These are phyloP conservation scores for Helobdella robusta DNA, from an alignment of 2,888 invertebrate genomes.

Conservation along the genomic window DNA sequence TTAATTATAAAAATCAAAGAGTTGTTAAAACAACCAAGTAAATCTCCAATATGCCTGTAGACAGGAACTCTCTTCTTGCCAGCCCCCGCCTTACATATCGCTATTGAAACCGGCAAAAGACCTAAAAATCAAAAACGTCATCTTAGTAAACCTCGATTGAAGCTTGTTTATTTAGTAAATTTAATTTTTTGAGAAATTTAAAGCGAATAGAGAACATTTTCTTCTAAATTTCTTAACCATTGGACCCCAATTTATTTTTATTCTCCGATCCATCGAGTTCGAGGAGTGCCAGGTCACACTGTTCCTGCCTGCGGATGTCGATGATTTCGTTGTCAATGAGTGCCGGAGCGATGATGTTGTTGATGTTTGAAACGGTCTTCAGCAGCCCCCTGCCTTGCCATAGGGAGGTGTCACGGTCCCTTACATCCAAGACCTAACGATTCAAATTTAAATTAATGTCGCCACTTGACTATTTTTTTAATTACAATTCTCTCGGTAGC, in stretches of 20 bases:
- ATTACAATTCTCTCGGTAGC: no score
- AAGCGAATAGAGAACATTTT: no score
- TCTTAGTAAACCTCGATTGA: no score
- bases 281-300: constrained; percentile 73
- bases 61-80: constrained; percentile 60
- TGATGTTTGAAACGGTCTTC: constrained; percentile 85
- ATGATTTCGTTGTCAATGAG: constrained; percentile 52
- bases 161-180: no score
- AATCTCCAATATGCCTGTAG: constrained; percentile 76
- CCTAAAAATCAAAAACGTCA: no score
- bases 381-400: constrained; percentile 92
- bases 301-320: constrained; percentile 77
- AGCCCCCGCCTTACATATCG: constrained; percentile 93
- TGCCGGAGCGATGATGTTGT: constrained; percentile 56
- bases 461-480: no score
- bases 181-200: no score
- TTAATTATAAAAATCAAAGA: no score
- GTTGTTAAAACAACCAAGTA: no score
- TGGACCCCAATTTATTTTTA: constrained; percentile 54
- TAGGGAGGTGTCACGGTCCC: constrained; percentile 76
- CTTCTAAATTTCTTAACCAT: no score
- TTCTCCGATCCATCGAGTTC: constrained; percentile 90
- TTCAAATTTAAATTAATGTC: no score
- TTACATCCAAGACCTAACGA: constrained; percentile 92
- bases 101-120: constrained; percentile 90